These are phyloP conservation scores for Aphelenchoides avenae DNA, from an alignment of 1,140 invertebrate species.

Conservation along the genomic window DNA sequence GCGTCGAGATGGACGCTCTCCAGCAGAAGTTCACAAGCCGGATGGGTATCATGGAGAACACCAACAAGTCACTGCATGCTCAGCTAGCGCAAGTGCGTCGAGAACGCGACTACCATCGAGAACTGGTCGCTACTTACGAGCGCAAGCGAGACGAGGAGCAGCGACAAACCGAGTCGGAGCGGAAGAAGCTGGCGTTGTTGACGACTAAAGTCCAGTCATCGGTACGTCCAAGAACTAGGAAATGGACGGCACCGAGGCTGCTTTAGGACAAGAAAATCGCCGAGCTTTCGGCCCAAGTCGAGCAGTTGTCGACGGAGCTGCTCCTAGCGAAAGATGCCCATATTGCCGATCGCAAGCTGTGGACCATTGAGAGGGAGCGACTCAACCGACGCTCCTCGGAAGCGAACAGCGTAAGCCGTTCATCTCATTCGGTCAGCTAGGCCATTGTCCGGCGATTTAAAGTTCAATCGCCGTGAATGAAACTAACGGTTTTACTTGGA, in stretches of 20 bases:
- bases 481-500: too few relatives aligned
- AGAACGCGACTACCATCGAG: constrained; percentile 47
- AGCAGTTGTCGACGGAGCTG: constrained; percentile 44
- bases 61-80: constrained; percentile 50
- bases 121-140: constrained; percentile 32
- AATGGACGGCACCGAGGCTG: constrained; percentile 10
- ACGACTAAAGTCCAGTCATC: constrained; percentile 14
- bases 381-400: too few relatives aligned
- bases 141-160: constrained; percentile 44
- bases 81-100: constrained; percentile 51
- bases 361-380: constrained; percentile 43
- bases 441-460: too few relatives aligned
- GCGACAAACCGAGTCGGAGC: constrained; percentile 34
- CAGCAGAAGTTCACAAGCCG: constrained; percentile 50
- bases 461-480: too few relatives aligned
- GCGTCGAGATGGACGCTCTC: constrained; percentile 49
- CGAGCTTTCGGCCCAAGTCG: constrained; percentile 38
- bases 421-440: too few relatives aligned
- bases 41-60: constrained; percentile 57
- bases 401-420: too few relatives aligned
- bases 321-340: constrained; percentile 46
- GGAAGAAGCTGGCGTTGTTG: constrained; percentile 37
- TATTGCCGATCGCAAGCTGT: constrained; percentile 52
- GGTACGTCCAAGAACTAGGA: too few relatives aligned
- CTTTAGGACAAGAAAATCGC: constrained; percentile 41